Evolutionary conservation across 2,113 vertebrate genomes (phyloP), one percentile per base, ranked within the genome.

Genomic region (Zapornia atra): DNA sequence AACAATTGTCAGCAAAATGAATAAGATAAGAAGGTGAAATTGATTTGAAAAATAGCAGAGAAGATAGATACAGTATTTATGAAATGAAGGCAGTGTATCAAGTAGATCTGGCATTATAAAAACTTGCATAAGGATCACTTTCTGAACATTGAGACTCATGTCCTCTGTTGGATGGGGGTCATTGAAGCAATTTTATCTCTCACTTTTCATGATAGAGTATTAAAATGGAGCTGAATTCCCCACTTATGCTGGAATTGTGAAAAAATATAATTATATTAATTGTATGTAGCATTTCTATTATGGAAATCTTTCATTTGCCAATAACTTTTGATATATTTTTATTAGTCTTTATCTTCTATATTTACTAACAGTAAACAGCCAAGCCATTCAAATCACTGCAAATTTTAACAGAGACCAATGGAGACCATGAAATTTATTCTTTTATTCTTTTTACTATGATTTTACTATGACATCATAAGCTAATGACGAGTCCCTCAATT

Each of bases 151-250:
- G 57, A 82, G 33, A 82, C 25, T 28, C 25, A 20, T 16, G 34
- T 72, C 69, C 59, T 80, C 29, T 88, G 34, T 59, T 75, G 19
- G 56, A 88, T 64, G 28, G 24, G 42, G 68, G 64, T 71, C 90
- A 90, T 5, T 51, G 71, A 86, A 92, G 70, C 33, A 73, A 87
- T 89, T 94, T 94, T 46, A 89, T 71, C 60, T 94, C 64, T 64
- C 79, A 53, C 38, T 46, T 53, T 85, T 90, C 64, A 81, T n/a
- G 57, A 9, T 33, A 61, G 21, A 54, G 11, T 54, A 38, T 86
- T 94, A 61, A 40, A 81, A 82, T 57, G 46, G 12, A 90, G 42
- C 34, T 64, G 28, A 76, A 90, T 63, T 34, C 50, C 26, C n/a
- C 38, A 82, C 13, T 64, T 76, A n/a, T n/a, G 33, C 8, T 28